phyloP scores from a whole-genome alignment of 1,140 invertebrate species.

The Phocides pigmalion region DNA sequence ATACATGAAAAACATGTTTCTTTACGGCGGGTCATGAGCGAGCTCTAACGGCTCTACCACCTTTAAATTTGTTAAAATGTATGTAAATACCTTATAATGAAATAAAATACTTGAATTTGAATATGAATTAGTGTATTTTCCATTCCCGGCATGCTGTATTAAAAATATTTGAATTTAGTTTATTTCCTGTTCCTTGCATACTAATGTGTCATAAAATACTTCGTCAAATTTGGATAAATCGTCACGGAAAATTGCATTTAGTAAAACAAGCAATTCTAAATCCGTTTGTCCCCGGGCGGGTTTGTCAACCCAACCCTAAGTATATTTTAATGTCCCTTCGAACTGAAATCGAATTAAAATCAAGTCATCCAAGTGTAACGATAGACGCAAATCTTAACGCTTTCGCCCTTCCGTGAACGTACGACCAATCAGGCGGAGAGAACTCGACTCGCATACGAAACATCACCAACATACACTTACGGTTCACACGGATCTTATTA shows the following conservation, averaged over 20 bases:
- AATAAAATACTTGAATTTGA: too few relatives aligned
- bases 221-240: background rate
- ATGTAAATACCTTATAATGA: too few relatives aligned
- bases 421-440: slow-evolving; percentile 60
- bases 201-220: too few relatives aligned
- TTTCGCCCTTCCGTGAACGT: slow-evolving; percentile 58
- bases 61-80: too few relatives aligned
- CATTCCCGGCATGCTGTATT: too few relatives aligned
- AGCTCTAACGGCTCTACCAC: too few relatives aligned
- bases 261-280: slow-evolving; percentile 37
- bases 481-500: slow-evolving; percentile 24
- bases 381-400: slow-evolving; percentile 66
- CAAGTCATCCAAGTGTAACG: slow-evolving; percentile 59
- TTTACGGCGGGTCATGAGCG: too few relatives aligned
- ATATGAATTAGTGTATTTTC: too few relatives aligned
- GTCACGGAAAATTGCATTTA: background rate
- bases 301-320: slow-evolving; percentile 28
- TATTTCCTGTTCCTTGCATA: too few relatives aligned
- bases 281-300: slow-evolving; percentile 13
- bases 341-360: slow-evolving; percentile 62
- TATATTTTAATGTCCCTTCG: slow-evolving; percentile 44
- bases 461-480: slow-evolving; percentile 40
- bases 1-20: too few relatives aligned
- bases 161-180: too few relatives aligned
- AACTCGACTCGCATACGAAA: slow-evolving; percentile 65